Evolutionary conservation across 1,140 invertebrate genomes (phyloP).

Genomic region (Heliconius hewitsoni): DNA sequence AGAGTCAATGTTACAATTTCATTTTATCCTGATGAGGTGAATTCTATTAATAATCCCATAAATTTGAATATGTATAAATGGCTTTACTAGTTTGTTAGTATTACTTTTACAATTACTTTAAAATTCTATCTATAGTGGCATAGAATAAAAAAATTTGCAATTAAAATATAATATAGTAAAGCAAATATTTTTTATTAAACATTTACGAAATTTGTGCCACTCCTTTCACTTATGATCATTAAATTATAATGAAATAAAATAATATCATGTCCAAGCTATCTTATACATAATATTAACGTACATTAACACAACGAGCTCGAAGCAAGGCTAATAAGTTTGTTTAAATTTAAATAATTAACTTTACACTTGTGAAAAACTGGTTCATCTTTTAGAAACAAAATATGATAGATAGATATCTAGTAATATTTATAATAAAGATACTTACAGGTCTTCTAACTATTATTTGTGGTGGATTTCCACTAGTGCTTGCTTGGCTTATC

Average conservation of each 20-base stretch:
- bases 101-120: too few species aligned
- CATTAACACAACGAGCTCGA: background rate
- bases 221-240: too few species aligned
- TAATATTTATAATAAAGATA: conserved; percentile 35
- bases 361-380: background rate
- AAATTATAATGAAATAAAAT: background rate
- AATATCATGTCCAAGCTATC: background rate
- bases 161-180: too few species aligned
- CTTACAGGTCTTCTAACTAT: conserved; percentile 79
- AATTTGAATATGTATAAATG: too few species aligned
- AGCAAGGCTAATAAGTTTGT: conserved; percentile 19
- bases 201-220: too few species aligned
- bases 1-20: too few species aligned
- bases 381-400: conserved; percentile 20
- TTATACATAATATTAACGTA: background rate
- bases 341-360: background rate
- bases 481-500: conserved; percentile 72
- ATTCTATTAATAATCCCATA: too few species aligned
- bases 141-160: too few species aligned
- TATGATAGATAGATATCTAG: background rate
- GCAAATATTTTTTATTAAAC: too few species aligned
- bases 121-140: too few species aligned
- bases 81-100: too few species aligned
- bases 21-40: too few species aligned
- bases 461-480: conserved; percentile 75